Evolutionary conservation across 2,797 vertebrate genomes (phyloP).

Genomic region (Pangasius mekongensis): DNA sequence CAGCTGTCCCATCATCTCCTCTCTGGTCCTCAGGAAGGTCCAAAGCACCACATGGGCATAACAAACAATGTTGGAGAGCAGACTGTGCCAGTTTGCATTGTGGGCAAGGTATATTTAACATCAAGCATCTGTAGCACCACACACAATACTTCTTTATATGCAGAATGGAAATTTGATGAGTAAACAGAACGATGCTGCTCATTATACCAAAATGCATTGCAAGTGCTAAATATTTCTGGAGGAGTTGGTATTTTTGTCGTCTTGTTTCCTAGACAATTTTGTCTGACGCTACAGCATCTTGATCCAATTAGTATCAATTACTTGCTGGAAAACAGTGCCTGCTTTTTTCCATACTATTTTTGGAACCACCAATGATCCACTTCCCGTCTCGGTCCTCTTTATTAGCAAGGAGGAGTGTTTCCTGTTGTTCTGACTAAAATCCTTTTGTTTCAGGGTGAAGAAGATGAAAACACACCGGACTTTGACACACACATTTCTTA

Average conservation of each 20-base stretch:
- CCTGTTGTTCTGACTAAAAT: conserved; percentile 30
- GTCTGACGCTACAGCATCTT: conserved; percentile 23
- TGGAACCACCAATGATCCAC: conserved; percentile 15
- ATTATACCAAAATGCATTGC: not conserved
- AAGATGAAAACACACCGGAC: conserved; percentile 9
- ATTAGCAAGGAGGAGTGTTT: conserved; percentile 21
- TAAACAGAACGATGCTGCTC: not conserved
- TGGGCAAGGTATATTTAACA: not conserved
- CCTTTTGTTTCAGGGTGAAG: not conserved
- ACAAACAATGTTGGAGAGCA: conserved; percentile 8
- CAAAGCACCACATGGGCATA: not conserved
- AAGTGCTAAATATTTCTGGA: not conserved
- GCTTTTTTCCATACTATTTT: conserved; percentile 26
- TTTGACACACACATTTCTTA: not conserved
- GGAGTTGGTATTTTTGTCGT: conserved; percentile 3
- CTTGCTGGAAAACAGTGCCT: conserved; percentile 19
- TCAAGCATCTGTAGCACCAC: not conserved
- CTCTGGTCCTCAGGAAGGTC: conserved; percentile 28
- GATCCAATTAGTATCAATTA: conserved; percentile 41
- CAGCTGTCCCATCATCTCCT: conserved; percentile 32
- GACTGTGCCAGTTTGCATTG: not conserved
- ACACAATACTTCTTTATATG: not conserved
- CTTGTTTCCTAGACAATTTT: conserved; percentile 13
- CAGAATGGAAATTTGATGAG: conserved; percentile 11
- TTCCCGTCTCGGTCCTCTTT: conserved; percentile 18